Base-by-base conservation (phyloP, 2,113 vertebrate genomes). In the Cryptoleucopteryx plumbea region DNA sequence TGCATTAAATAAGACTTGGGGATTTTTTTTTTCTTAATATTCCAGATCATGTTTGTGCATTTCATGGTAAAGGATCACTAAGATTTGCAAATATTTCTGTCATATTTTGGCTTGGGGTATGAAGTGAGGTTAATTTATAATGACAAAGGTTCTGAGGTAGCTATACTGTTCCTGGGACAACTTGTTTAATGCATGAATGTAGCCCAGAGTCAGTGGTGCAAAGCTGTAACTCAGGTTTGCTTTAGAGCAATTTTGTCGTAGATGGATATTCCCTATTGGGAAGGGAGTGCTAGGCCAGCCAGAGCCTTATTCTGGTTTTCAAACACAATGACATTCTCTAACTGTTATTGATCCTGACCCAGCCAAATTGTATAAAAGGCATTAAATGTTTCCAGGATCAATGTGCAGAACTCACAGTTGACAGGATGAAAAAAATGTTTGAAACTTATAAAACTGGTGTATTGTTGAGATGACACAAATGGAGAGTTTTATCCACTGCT, bases 151-250 rank as follows among this genome's bases (percentile, higher is more conserved):
- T 40, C 15, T 6, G 29, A 45, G 27, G 23, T 61, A 16, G 55
- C n/a, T 9, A 21, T 43, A 7, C 26, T 20, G 34, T 45, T 38
- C 23, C 38, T 36, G 18, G 43, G 62, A 27, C 43, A 47, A 42
- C 16, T 8, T 21, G 32, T 26, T 26, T n/a, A 7, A 16, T 11
- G 12, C 3, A 0, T 1, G 72, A 21, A 18, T 4, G 15, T 16
- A 4, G 67, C 12, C 26, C 0, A 0, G 42, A 45, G 67, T 16
- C 23, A 9, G 14, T 31, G 62, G 48, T 68, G 56, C 36, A 27
- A 45, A 50, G 68, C 32, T 2, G 2, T 17, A 22, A 16, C 38
- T 40, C 13, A 3, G 1, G 25, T 38, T 62, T 32, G 40, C 71
- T 34, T 14, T 29, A 16, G 36, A 20, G 21, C 36, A 34, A 1